Conservation (phyloP, 2,797 vertebrate genomes). For the Momotus momota region DNA sequence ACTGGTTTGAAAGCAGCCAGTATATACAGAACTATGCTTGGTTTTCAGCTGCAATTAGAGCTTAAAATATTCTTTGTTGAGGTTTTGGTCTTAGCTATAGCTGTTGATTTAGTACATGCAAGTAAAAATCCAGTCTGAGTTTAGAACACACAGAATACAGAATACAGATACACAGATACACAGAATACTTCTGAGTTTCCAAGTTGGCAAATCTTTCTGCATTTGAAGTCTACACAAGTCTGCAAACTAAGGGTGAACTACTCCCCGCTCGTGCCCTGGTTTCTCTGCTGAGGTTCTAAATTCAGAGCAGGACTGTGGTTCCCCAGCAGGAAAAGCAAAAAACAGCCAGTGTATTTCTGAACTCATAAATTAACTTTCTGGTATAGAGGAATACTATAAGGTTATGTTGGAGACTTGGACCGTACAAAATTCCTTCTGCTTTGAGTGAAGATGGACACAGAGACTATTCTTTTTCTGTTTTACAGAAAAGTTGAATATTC, state of each 20-base stretch:
- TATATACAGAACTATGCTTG: neutral
- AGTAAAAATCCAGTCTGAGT: neutral
- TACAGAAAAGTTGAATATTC: neutral
- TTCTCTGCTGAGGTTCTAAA: neutral
- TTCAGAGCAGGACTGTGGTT: neutral
- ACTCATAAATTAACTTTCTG: neutral
- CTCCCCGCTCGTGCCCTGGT: neutral
- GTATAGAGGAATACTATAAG: neutral
- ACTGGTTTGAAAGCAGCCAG: rapidly evolving
- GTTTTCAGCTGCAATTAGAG: neutral
- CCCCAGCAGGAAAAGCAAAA: neutral
- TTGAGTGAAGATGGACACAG: neutral
- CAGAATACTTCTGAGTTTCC: neutral
- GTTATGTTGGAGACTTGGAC: neutral
- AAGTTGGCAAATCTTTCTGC: neutral
- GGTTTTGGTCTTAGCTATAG: neutral
- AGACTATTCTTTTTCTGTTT: neutral
- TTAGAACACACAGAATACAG: neutral
- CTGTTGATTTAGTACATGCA: neutral
- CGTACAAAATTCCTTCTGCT: neutral
- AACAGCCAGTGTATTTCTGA: neutral
- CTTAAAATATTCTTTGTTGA: neutral
- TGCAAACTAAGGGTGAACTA: neutral
- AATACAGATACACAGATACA: neutral
- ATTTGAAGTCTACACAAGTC: neutral